phyloP scores from a whole-genome alignment of 2,797 vertebrate species.

The Craterocephalus amniculus region DNA sequence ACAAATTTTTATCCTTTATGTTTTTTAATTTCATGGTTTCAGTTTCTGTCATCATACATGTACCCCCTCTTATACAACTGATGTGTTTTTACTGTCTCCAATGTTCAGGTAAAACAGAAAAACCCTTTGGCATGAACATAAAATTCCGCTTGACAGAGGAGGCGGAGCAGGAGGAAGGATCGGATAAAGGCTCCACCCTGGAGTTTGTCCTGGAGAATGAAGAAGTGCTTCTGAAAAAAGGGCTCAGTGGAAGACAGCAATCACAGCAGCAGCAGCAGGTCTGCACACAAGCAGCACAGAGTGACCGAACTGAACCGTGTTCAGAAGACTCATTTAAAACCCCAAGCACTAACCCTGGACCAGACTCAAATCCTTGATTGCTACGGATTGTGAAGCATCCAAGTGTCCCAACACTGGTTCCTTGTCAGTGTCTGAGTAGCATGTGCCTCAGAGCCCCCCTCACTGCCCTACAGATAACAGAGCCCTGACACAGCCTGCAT shows the following conservation, averaged over 20 bases:
- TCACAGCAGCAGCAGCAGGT: conserved; percentile 26
- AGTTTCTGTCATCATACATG: neutral
- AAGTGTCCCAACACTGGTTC: conserved; percentile 43
- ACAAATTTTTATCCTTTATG: neutral
- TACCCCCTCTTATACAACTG: neutral
- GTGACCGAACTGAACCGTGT: conserved; percentile 47
- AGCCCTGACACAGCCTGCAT: conserved; percentile 45
- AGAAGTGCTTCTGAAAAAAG: conserved; percentile 46
- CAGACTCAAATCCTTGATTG: conserved; percentile 64
- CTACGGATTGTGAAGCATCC: conserved; percentile 14
- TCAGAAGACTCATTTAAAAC: conserved; percentile 30
- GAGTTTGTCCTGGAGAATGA: conserved; percentile 79
- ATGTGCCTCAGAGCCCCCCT: conserved; percentile 48
- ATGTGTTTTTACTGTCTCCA: neutral
- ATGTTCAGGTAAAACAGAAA: conserved; percentile 73
- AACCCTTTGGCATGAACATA: conserved; percentile 78
- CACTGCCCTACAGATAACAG: conserved; percentile 54
- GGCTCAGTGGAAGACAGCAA: conserved; percentile 11
- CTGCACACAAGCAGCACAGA: conserved; percentile 32
- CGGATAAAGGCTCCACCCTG: conserved; percentile 64
- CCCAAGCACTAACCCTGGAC: conserved; percentile 31
- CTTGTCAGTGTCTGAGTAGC: conserved; percentile 36
- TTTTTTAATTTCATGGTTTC: neutral
- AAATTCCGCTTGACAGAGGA: conserved; percentile 81
- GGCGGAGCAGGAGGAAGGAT: conserved; percentile 63